Base-by-base conservation (phyloP, 2,888 invertebrate genomes). In the Drosophila gaucha region DNA sequence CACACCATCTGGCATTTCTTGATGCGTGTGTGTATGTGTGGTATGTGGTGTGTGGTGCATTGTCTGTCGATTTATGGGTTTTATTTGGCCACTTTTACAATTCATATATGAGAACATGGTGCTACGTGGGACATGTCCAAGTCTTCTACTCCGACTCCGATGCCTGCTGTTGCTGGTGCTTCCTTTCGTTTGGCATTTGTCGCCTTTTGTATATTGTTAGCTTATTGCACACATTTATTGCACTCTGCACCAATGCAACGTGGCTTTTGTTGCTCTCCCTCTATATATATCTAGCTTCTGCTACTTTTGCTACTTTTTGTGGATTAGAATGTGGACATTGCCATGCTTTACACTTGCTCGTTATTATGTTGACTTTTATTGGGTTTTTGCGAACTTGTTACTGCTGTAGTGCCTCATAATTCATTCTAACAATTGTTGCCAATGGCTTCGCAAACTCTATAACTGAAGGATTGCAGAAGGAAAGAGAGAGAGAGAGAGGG, bases 11-110 rank as follows among this genome's bases (percentile, higher is more conserved):
- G 68, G 44, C 41, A 38, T 49, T 54, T 22, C 31, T 54, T 16
- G 22, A 44, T 30, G 49, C 30, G 56, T 28, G 47, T 41, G 28
- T 47, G 41, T 44, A 39, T 50, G 38, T 39, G 41, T 5, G 24
- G 41, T 5, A 14, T 24, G 14, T 43, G 43, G 43, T 46, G 47
- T 60, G 67, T 70, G 70, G 49, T 72, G 76, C 82, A 82, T 85
- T 82, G 85, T 82, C 74, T 77, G 82, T 82, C 82, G 79, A 83
- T 85, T 83, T 83, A 85, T 83, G 82, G 82, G 66, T 79, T 85
- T 85, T 83, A 83, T 85, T 83, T 85, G 71, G 79, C 79, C 72
- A 83, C 82, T 83, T 77, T 82, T 77, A 72, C 74, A 67, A 67
- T 68, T 68, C 72, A 75, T 67, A 59, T 69, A 43, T 49, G 16